Percentiles rank a stretch among this genome's conserved stretches.
Conservation (phyloP, 2,888 invertebrate species). For the Apamea crenata region DNA sequence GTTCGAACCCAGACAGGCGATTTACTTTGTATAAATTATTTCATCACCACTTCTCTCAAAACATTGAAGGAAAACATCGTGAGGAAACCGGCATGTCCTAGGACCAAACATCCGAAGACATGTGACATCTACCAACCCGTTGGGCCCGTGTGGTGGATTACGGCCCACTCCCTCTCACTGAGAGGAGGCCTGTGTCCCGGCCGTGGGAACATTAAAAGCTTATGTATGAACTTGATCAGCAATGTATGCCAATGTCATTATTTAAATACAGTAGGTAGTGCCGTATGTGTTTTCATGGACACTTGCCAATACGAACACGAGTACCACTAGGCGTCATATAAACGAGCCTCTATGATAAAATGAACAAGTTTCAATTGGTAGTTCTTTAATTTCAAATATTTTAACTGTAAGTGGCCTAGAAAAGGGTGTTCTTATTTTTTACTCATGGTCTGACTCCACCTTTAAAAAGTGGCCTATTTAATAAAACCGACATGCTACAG, state of each 20-base stretch:
- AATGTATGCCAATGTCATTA: constrained; percentile 17
- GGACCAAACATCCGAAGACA: neutral
- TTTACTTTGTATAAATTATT: no score
- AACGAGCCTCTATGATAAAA: constrained; percentile 6
- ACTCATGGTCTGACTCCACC: neutral
- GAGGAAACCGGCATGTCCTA: no score
- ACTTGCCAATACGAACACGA: constrained; percentile 8
- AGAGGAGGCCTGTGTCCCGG: neutral
- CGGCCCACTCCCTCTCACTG: neutral
- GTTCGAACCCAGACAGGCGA: no score
- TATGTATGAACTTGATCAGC: constrained; percentile 16
- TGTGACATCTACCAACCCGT: neutral
- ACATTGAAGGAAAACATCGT: no score
- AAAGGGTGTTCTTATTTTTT: neutral
- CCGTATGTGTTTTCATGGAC: constrained; percentile 23
- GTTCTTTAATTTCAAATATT: neutral
- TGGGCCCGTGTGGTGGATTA: neutral
- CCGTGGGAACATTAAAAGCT: neutral
- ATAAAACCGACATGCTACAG: neutral
- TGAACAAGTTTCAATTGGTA: neutral
- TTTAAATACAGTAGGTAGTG: neutral
- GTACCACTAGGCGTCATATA: neutral
- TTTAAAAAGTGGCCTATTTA: no score
- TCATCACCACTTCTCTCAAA: no score
- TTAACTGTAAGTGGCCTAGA: neutral